These are phyloP conservation scores for Eudorcas thomsonii DNA, from an alignment of 2,113 vertebrate genomes.

Conservation along the genomic window DNA sequence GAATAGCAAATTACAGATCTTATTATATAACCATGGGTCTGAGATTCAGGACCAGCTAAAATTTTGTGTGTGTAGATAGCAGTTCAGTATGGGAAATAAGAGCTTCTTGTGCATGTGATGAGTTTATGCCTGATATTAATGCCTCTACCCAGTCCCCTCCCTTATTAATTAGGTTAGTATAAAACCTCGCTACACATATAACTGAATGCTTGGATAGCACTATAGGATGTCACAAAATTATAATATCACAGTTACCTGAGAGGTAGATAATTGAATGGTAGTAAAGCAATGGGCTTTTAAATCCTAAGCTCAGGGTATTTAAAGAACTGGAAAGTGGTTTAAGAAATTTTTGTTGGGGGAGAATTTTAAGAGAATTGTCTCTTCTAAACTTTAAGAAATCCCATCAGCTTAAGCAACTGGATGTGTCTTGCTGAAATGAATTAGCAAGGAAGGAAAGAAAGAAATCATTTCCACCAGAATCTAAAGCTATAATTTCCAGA, in stretches of 20 bases:
- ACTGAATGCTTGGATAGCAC: not conserved
- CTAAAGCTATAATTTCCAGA: not conserved
- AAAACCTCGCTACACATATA: not conserved
- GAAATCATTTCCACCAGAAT: not conserved
- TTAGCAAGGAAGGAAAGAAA: not conserved
- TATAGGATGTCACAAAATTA: not conserved
- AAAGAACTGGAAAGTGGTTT: not conserved
- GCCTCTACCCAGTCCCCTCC: not conserved
- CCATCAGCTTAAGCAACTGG: not conserved
- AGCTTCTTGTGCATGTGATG: not conserved
- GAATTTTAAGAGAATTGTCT: not conserved
- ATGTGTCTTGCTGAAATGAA: not conserved
- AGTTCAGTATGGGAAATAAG: not conserved
- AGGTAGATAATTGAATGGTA: constrained; percentile 31
- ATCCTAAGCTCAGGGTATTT: not conserved
- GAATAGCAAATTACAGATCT: not conserved
- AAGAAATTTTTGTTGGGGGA: not conserved
- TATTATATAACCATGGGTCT: not conserved
- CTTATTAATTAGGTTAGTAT: not conserved
- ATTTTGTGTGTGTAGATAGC: not conserved
- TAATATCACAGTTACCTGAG: not conserved
- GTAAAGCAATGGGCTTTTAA: not conserved
- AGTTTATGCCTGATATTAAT: not conserved
- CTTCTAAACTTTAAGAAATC: not conserved
- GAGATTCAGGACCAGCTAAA: not conserved